Evolutionary conservation across 1,140 invertebrate species (phyloP), one percentile per base, ranked within the genome.

Genomic region (Drosophila obscura): DNA sequence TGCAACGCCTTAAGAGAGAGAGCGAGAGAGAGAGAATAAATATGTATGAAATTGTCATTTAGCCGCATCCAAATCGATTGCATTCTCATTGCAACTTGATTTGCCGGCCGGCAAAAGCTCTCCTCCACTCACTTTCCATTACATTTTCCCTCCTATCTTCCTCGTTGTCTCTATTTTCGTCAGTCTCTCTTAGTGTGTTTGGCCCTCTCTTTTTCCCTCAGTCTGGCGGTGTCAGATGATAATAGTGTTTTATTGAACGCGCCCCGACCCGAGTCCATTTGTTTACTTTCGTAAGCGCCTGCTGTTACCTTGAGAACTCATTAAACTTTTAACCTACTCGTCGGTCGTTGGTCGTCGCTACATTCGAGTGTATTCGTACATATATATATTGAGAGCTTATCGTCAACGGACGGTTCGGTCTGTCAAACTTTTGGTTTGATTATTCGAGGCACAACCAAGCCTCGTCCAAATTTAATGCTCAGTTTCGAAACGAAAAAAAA

Each of bases 251-350:
- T 69, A 62, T 15, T 52, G 53, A 67, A 41, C 62, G 59, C 51
- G 31, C 52, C 44, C 31, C 26, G 7, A 6, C 5, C 26, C 31
- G 59, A 22, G 8, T 49, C 53, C 57, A 71, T 77, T 85, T 85
- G 82, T 82, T 85, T 87, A 85, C 82, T 87, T 82, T 82, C 65
- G 28, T 74, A 60, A 81, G 62, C 35, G 35, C 35, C 35, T 39
- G 35, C 51, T 76, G 53, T 85, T 81, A 81, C 82, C 83, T 87
- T 87, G 82, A 49, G 39, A 51, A 68, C 63, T 75, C 63, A 88
- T 88, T 87, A 85, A 87, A 87, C 82, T 87, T 71, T 87, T 82
- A 88, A 87, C 78, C 82, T 64, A 50, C 39, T 58, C 35, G 52
- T 69, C 58, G 51, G 52, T 69, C 35, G 52, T 69, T 50, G 51